phyloP scores from a whole-genome alignment of 2,113 vertebrate genomes.

The Parus major region DNA sequence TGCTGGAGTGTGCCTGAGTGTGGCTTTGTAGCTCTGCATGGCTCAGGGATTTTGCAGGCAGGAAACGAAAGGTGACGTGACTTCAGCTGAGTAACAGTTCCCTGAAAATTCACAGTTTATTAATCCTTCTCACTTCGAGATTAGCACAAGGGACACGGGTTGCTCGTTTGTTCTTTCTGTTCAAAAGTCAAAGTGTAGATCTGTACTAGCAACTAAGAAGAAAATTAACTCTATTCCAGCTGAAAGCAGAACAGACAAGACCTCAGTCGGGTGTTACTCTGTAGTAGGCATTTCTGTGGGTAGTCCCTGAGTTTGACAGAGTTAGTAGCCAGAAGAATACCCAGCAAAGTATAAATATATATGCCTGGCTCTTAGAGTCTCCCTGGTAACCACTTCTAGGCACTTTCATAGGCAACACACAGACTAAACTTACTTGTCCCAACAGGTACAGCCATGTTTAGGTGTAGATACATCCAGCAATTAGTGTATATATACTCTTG shows the following conservation, averaged over 20 bases:
- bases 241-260: neutral
- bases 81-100: neutral
- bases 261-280: neutral
- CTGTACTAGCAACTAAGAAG: neutral
- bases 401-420: neutral
- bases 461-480: neutral
- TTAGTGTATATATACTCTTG: neutral
- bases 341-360: neutral
- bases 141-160: neutral
- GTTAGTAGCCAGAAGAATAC: neutral
- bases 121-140: neutral
- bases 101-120: conserved; percentile 10
- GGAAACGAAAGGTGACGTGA: neutral
- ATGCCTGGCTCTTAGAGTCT: neutral
- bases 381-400: neutral
- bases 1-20: neutral
- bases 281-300: neutral
- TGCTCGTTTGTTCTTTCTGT: neutral
- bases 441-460: neutral
- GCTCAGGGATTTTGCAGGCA: neutral
- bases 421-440: neutral
- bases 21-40: neutral
- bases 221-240: neutral
- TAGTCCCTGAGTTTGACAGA: neutral
- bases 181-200: neutral